Percentiles rank a stretch among this genome's conserved stretches.
Conservation (phyloP, 2,113 vertebrate species). For the Corythornis madagascariensis region DNA sequence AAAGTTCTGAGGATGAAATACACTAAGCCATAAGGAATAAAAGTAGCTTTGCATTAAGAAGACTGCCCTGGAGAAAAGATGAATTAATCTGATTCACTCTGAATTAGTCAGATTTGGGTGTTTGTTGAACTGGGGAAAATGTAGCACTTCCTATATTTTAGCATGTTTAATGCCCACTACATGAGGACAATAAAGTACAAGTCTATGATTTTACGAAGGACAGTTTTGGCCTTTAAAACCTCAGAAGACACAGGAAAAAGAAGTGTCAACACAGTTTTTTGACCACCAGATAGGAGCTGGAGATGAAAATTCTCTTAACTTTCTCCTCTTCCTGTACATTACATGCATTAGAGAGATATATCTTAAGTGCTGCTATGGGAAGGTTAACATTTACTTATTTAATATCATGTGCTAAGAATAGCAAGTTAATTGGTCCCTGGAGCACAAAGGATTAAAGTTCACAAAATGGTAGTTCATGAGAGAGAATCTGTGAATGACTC, state of each 20-base stretch:
- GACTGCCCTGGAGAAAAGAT: slow-evolving; percentile 30
- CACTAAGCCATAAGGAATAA: slow-evolving; percentile 3
- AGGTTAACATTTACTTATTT: slow-evolving; percentile 25
- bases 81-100: slow-evolving; percentile 41
- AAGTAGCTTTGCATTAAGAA: slow-evolving; percentile 21
- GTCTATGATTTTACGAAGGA: not conserved
- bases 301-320: not conserved
- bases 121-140: slow-evolving; percentile 31
- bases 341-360: not conserved
- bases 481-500: not conserved
- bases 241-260: not conserved
- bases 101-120: slow-evolving; percentile 43
- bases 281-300: not conserved
- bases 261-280: not conserved
- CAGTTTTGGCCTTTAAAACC: not conserved
- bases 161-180: not conserved
- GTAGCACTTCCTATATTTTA: not conserved
- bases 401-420: slow-evolving; percentile 25
- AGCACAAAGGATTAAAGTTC: slow-evolving; percentile 6
- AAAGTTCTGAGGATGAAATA: not conserved
- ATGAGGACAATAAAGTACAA: not conserved
- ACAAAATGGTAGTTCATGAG: not conserved
- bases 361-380: not conserved
- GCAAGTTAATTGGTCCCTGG: not conserved
- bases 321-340: not conserved